Base-by-base conservation (phyloP, 2,113 vertebrate genomes). In the Macrotus californicus region DNA sequence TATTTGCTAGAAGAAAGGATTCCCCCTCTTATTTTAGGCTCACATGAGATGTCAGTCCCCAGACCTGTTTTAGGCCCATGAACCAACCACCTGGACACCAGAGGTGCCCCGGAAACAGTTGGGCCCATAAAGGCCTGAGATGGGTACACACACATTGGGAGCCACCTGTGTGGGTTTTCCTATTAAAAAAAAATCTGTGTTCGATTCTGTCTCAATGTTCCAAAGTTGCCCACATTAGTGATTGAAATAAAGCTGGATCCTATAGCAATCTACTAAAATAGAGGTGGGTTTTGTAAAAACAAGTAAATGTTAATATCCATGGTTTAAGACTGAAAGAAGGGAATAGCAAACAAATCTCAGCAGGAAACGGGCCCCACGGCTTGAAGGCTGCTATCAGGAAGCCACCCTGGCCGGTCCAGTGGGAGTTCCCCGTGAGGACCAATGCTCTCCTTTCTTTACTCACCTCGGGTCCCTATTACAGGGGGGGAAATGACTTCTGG, bases 401-500 rank as follows among this genome's bases (percentile, higher is more conserved):
- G 7, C 9, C 6, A 6, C 14, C 9, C 39, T 15, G 29, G 5
- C 41, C 0, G 0, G 8, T 0, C 12, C 69, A 2, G 0, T 0
- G 7, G 46, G 59, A 66, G 21, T 18, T 1, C 16, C 14, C 77
- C 18, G 3, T 0, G 6, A 7, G 26, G 56, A 18, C 39, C 0
- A 1, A 5, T 0, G 3, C 41, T 15, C 22, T 1, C 26, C 5
- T 26, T 34, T 21, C 77, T 59, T 6, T 24, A 8, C 13, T 1
- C 6, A 4, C 3, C 22, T 24, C 31, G 24, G 11, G 46, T 7
- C 14, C 41, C 14, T 5, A 2, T 12, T 12, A 72, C 36, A 66
- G 88, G 59, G 64, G 18, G 9, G n/a, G 10, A 19, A 69, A 14
- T 50, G n/a, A 87, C 52, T 26, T 77, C 67, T 24, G 31, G 7